Percentiles rank a stretch among this genome's conserved stretches.
phyloP scores from a whole-genome alignment of 2,888 invertebrate genomes.

The Tanypteryx hageni region DNA sequence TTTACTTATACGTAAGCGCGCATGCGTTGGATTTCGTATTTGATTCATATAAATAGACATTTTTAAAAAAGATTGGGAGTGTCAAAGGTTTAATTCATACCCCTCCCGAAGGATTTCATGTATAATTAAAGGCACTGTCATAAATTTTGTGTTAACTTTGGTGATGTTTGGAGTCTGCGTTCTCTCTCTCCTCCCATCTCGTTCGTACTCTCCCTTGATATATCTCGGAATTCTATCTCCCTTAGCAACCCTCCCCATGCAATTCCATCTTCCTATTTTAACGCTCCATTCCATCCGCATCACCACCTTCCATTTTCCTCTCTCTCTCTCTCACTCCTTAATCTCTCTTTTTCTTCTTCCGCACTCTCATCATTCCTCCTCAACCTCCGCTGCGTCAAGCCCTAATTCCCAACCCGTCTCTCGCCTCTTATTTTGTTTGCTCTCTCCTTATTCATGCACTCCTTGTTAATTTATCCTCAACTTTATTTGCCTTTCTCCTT shows the following conservation, averaged over 20 bases:
- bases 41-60: too few relatives aligned
- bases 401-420: neutral
- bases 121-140: too few relatives aligned
- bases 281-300: neutral
- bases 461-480: too few relatives aligned
- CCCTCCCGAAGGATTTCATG: too few relatives aligned
- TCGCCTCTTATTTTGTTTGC: neutral
- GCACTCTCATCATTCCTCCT: neutral
- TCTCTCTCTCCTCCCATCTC: too few relatives aligned
- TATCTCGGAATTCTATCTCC: neutral
- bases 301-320: slow-evolving; percentile 22
- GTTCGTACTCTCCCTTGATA: neutral
- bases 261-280: neutral
- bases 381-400: neutral
- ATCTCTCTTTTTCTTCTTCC: neutral
- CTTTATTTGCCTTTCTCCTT: neutral
- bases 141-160: too few relatives aligned
- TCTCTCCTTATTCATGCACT: neutral
- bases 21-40: too few relatives aligned
- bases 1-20: too few relatives aligned
- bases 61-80: too few relatives aligned
- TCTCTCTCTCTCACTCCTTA: neutral
- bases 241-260: neutral
- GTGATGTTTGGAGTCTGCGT: too few relatives aligned
- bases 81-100: too few relatives aligned